phyloP scores from a whole-genome alignment of 1,140 invertebrate species.

The Drosophila ironensis region DNA sequence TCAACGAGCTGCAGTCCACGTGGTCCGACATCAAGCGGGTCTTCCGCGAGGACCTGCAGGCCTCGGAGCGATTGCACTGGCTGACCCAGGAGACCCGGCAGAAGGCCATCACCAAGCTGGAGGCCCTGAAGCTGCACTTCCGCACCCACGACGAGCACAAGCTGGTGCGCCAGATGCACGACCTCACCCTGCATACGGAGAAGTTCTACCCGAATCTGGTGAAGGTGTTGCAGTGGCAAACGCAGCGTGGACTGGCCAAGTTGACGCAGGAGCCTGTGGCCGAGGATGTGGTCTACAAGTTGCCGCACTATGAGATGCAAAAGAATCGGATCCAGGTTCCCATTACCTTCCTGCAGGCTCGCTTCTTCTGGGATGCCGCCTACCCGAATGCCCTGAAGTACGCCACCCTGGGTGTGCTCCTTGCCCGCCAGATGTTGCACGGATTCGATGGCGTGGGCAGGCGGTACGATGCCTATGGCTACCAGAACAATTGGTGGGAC shows the following conservation, averaged over 20 bases:
- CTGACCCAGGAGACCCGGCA: constrained; percentile 91
- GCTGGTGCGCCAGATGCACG: constrained; percentile 88
- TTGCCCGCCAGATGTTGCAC: constrained; percentile 96
- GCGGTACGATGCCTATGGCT: constrained; percentile 95
- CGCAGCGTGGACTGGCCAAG: constrained; percentile 91
- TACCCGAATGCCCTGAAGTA: constrained; percentile 96
- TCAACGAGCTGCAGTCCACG: constrained; percentile 87
- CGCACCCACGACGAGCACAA: constrained; percentile 92
- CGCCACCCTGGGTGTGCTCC: constrained; percentile 96
- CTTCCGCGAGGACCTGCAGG: constrained; percentile 88
- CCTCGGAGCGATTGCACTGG: constrained; percentile 86
- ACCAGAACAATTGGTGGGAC: constrained; percentile 98
- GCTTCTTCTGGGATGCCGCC: constrained; percentile 92
- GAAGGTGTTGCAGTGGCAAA: constrained; percentile 88
- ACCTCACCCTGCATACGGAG: constrained; percentile 88
- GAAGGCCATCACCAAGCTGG: constrained; percentile 90
- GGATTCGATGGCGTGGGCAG: constrained; percentile 97
- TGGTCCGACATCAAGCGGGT: constrained; percentile 83
- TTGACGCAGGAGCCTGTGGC: constrained; percentile 92
- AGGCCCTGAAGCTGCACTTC: constrained; percentile 92
- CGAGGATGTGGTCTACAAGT: constrained; percentile 83
- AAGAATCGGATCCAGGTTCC: constrained; percentile 99
- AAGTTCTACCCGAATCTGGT: constrained; percentile 96
- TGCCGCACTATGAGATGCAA: constrained; percentile 91
- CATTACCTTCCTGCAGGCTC: constrained; percentile 95